Base-by-base conservation (phyloP, 2,888 invertebrate species). In the Rhagium mordax region DNA sequence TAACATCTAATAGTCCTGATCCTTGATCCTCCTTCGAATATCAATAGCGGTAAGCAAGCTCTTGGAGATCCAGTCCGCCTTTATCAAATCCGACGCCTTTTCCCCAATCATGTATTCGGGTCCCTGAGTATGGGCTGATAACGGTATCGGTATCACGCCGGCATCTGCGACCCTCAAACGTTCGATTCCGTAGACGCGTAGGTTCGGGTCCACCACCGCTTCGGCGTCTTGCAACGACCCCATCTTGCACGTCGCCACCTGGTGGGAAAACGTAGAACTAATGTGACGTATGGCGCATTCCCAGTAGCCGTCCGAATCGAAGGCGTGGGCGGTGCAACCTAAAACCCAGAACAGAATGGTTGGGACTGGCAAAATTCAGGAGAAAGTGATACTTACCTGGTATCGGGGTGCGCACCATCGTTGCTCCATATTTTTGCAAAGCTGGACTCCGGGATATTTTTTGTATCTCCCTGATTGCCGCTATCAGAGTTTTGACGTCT, bases 231-330 rank as follows among this genome's bases (percentile, higher is more conserved):
- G 79, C 2, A 77, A 49, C 0, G 90, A 89, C 0, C 91, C 91
- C 91, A 91, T 91, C 80, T 90, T 90, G 41, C 87, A 90, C 0
- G 91, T 91, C 0, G 90, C 89, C 6, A 90, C 86, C 81, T 90
- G 90, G 74, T 90, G 90, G 76, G 89, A 88, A 79, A 90, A 85
- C 74, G 89, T 89, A 1, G 87, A 82, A 0, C 89, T 87, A 48
- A 89, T 67, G 71, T 89, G 87, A 71, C 87, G 85, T 24, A 89
- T 83, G 0, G 88, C 89, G 72, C 91, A 91, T 21, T 89, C 85
- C 89, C 89, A 90, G 74, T 90, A 91, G 10, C 86, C 86, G 70
- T 90, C 89, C 8, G 87, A 85, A 2, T 84, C 88, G 74, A 89
- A 89, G 0, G 82, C 79, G 15, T 85, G 84, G 13, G 18, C 15